Percentiles rank a stretch among this genome's conserved stretches.
Evolutionary conservation across 2,797 vertebrate species (phyloP).

Genomic region (Lophius americanus): DNA sequence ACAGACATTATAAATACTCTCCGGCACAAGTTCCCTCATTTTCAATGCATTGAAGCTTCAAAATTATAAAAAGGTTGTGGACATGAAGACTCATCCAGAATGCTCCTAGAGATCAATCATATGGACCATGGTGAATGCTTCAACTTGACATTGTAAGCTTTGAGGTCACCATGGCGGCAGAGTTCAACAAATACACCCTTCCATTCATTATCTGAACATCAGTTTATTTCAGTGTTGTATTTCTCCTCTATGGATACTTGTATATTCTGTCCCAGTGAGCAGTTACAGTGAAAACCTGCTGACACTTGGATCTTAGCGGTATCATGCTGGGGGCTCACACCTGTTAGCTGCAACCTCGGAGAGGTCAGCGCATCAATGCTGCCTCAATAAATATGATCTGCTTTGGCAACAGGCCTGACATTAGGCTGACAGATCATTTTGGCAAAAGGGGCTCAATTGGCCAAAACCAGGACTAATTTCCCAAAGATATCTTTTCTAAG

Average conservation of each 20-base stretch:
- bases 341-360: slow-evolving; percentile 9
- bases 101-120: too few species aligned
- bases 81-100: too few species aligned
- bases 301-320: slow-evolving; percentile 3
- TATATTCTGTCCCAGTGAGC: not conserved
- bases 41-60: too few species aligned
- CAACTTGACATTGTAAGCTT: slow-evolving; percentile 17
- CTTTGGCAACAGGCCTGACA: slow-evolving; percentile 29
- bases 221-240: slow-evolving; percentile 7
- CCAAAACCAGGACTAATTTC: not conserved
- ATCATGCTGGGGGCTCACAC: slow-evolving; percentile 9
- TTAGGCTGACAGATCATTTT: slow-evolving; percentile 20
- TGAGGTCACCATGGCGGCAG: not conserved
- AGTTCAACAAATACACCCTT: not conserved
- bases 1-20: too few species aligned
- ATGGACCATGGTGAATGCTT: too few species aligned
- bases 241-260: too few species aligned
- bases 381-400: slow-evolving; percentile 28
- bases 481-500: too few species aligned
- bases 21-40: too few species aligned
- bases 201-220: slow-evolving; percentile 5
- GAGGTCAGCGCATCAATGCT: slow-evolving; percentile 19
- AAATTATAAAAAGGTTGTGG: too few species aligned
- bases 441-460: not conserved
- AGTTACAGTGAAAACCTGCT: slow-evolving; percentile 14